Evolutionary conservation across 1,140 invertebrate species (phyloP), one percentile per base, ranked within the genome.

Genomic region (Philotrypesis tridentata): DNA sequence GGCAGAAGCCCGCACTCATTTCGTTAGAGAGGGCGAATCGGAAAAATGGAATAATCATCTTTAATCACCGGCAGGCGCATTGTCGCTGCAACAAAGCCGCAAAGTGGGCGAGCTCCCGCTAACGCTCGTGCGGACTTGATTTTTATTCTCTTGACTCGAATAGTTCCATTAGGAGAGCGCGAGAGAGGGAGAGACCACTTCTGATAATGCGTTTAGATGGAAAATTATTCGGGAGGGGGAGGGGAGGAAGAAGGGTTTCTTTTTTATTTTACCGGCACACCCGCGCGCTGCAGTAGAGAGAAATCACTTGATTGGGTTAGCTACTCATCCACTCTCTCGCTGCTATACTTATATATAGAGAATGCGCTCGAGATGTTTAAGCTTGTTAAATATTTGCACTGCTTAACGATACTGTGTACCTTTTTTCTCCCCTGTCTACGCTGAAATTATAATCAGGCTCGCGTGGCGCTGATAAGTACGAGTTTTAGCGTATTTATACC

Each of bases 171-270:
- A 65, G 27, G 23, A 9, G 8, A 21, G 5, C 55, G 1, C 63
- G 63, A 27, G 25, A 8, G 21, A 25, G 31, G 8, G 33, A 65
- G 31, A 4, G 27, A 76, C 61, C 60, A 65, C 60, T 65, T 76
- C 17, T 48, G 40, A 27, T 78, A 78, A 78, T 78, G 65, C 37
- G 27, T 78, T 78, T 78, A 40, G 33, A 55, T 78, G 65, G 63
- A 78, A 76, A 76, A 77, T 76, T 63, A 76, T 63, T 74, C 23
- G 21, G 29, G 12, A 2, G 25, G 25, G 25, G 40, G 29, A n/a
- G n/a, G n/a, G n/a, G n/a, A n/a, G n/a, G n/a, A n/a, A n/a, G n/a
- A n/a, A n/a, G n/a, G n/a, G n/a, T n/a, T n/a, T n/a, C n/a, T n/a
- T 63, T 76, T 76, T 63, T 76, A 63, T 37, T 63, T 23, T n/a